Conservation (phyloP, 2,797 vertebrate genomes). For the Oceanodroma leucorhoa region DNA sequence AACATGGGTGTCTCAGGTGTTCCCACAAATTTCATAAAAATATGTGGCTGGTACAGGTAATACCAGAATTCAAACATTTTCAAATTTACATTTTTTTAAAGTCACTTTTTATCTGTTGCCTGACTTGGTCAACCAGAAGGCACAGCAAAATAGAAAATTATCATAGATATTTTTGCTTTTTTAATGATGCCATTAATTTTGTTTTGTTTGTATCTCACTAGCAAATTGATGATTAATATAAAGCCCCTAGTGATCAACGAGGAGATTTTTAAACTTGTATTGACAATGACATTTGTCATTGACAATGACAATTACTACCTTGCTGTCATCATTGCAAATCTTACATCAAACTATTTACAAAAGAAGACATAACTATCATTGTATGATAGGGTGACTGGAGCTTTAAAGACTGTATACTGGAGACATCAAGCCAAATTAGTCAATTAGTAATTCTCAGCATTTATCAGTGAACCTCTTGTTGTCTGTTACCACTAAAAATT, state of each 20-base stretch:
- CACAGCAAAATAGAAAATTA: neutral
- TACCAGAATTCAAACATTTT: neutral
- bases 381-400: no score
- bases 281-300: no score
- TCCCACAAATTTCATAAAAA: neutral
- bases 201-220: neutral
- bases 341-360: neutral
- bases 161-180: neutral
- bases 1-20: neutral
- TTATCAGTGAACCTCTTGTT: neutral
- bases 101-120: neutral
- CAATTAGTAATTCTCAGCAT: neutral
- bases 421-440: neutral
- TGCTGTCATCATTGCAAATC: neutral
- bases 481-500: neutral
- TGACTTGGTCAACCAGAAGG: neutral
- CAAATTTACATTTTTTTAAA: neutral
- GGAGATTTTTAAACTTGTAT: neutral
- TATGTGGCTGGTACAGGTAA: neutral
- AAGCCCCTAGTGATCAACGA: neutral
- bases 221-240: neutral
- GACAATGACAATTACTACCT: neutral
- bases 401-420: neutral
- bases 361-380: neutral
- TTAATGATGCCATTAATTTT: neutral